Evolutionary conservation across 2,888 invertebrate genomes (phyloP), one percentile per base, ranked within the genome.

Genomic region (Oscheius sp.): DNA sequence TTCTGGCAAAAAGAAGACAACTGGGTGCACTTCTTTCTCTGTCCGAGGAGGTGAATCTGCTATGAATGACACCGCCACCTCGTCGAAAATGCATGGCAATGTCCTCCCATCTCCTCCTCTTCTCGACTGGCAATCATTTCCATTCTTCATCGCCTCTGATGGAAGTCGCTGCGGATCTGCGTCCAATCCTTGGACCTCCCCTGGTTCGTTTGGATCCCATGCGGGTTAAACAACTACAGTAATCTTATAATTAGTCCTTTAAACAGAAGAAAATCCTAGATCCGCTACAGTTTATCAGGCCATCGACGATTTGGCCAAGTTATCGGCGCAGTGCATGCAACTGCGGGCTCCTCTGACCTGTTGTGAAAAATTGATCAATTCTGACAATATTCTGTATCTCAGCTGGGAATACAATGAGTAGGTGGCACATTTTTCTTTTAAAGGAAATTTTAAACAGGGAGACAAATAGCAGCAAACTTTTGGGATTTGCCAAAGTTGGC

Each of bases 401-500:
- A 75, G 78, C 23, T 86, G 85, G 85, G 81, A 83, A 76, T 83
- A 79, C 49, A 80, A 84, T 53, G 82, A 84, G 83, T 85, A 56
- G 27, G 78, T 56, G n/a, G n/a, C 21, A 41, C 27, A 5, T 43
- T n/a, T 21, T 2, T 23, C 12, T 43, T n/a, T n/a, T n/a, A 43
- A 5, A 41, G 5, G 1, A n/a, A n/a, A n/a, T n/a, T n/a, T n/a
- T n/a, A n/a, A n/a, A 46, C 49, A 86, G 86, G 45, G 84, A 84
- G 53, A 74, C 78, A 25, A 72, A 79, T 29, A 77, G 74, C n/a
- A 83, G 82, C 70, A 52, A 66, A 7, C 77, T 87, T 7, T 59
- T 95, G 59, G 97, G 96, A 0, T 91, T 96, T 85, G 90, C 97
- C 79, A 97, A 96, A 90, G 92, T 95, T 61, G 96, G 97, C 41